Conservation (phyloP, 2,113 vertebrate genomes). For the Alligator mississippiensis region DNA sequence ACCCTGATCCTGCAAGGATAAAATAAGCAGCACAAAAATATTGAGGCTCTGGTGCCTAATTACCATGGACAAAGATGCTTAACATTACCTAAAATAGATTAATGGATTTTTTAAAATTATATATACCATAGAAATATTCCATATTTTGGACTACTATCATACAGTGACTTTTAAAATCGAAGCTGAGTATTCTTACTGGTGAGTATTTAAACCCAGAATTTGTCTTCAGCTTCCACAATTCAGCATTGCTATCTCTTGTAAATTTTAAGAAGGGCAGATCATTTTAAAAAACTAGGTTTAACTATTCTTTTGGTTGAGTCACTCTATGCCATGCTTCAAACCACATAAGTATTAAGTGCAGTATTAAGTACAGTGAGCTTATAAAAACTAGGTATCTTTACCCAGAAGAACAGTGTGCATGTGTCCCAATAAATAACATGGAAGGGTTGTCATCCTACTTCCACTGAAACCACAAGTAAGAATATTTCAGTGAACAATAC, state of each 20-base stretch:
- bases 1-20: not conserved
- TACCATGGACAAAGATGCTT: not conserved
- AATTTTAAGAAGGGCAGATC: not conserved
- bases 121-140: not conserved
- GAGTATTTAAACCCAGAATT: not conserved
- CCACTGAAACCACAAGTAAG: constrained; percentile 30
- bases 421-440: constrained; percentile 18
- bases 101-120: not conserved
- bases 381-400: not conserved
- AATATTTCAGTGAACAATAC: constrained; percentile 63
- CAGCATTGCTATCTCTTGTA: not conserved
- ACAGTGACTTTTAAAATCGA: not conserved
- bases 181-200: not conserved
- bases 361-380: not conserved
- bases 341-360: not conserved
- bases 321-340: not conserved
- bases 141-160: not conserved
- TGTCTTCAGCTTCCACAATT: not conserved
- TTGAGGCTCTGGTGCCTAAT: not conserved
- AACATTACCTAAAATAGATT: not conserved
- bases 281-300: not conserved
- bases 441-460: constrained; percentile 11
- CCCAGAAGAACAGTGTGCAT: not conserved
- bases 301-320: not conserved
- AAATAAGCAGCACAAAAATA: not conserved